Base-by-base conservation (phyloP, 1,140 invertebrate species). In the Hylyphantes graminicola region DNA sequence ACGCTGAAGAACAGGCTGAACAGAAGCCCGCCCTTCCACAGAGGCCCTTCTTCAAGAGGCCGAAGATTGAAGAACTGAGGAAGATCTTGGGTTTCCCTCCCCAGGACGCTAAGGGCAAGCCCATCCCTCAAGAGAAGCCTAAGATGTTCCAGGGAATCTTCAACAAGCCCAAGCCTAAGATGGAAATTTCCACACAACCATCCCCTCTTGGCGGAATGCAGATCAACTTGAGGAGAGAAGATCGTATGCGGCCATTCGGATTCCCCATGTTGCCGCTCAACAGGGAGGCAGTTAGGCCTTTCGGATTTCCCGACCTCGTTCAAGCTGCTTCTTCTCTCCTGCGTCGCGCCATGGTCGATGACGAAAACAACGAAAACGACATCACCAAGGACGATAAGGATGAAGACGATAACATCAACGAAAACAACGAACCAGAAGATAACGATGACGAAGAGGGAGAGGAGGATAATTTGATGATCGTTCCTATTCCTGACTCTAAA, bases 31-130 rank as follows among this genome's bases (percentile, higher is more conserved):
- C 70, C 51, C 3, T 65, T 7, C 76, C 84, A 15, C 67, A 64
- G 68, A 73, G 84, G 65, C 61, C 75, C 9, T 73, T 79, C 76
- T 78, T 79, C 68, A 85, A 79, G 59, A 72, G 84, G 51, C 84
- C 75, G 48, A 85, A 85, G 51, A 85, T 85, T 21, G 84, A 85
- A 72, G 84, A 85, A 19, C 67, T 85, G 17, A 85, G 84, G 48
- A 85, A 85, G 51, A 85, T 85, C 50, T 65, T 85, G 21, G 84
- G 84, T 5, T 79, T 85, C 21, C 84, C 84, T 10, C 59, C 84
- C n/a, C 64, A 59, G 2, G 82, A 85, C 51, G 59, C 67, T 5
- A 85, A 85, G 67, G 13, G 57, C 48, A 85, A 85, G 35, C 76
- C 75, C 7, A 65, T 85, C 57, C 84, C 84, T 0, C 75, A 65